Conservation (phyloP, 2,888 invertebrate genomes). For the Heliconius ethilla region DNA sequence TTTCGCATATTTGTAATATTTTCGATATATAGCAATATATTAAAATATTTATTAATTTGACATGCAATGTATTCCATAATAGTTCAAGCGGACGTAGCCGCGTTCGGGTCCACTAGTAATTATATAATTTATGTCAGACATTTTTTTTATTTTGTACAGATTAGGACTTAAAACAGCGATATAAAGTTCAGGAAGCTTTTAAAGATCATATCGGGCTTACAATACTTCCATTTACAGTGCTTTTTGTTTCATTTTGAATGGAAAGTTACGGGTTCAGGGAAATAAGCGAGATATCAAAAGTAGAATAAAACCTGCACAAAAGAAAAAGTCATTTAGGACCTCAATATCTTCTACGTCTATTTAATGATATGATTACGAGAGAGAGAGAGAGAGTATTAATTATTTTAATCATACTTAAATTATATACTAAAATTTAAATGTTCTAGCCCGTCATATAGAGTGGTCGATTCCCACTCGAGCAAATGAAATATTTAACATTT, state of each 20-base stretch:
- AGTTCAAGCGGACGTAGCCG: too few species aligned
- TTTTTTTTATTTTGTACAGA: neutral
- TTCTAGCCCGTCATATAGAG: too few species aligned
- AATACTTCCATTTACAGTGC: conserved; percentile 24
- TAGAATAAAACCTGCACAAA: conserved; percentile 8
- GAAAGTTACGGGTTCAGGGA: conserved; percentile 20
- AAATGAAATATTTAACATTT: too few species aligned
- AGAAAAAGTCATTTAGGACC: conserved; percentile 15
- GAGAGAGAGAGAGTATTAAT: neutral
- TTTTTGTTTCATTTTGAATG: conserved; percentile 15
- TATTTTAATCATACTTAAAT: neutral
- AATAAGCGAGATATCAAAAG: conserved; percentile 23
- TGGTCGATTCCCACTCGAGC: too few species aligned
- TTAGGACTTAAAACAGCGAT: neutral
- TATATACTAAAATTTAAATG: neutral
- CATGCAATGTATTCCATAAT: too few species aligned
- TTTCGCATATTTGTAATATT: too few species aligned
- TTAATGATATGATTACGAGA: neutral
- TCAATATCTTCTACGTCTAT: neutral
- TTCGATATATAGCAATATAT: too few species aligned
- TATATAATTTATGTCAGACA: neutral
- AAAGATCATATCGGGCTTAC: conserved; percentile 23
- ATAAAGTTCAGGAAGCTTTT: conserved; percentile 21
- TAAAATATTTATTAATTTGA: too few species aligned
- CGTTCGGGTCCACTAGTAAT: too few species aligned